These are phyloP conservation scores for Autographa pulchrina DNA, from an alignment of 2,888 invertebrate species.

Conservation along the genomic window DNA sequence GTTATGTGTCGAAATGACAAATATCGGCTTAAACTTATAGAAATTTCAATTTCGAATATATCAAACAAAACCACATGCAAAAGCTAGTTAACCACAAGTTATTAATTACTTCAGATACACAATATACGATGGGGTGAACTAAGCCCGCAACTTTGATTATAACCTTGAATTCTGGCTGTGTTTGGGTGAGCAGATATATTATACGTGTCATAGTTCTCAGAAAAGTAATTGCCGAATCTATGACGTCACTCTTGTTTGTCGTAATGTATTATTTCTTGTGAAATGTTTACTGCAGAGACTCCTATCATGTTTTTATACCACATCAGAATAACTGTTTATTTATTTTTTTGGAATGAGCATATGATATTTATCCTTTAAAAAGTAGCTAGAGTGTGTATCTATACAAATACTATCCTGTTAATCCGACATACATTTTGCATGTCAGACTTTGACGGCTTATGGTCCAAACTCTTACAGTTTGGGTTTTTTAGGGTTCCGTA, in stretches of 20 bases:
- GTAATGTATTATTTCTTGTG: neutral
- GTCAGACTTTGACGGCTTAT: too few relatives aligned
- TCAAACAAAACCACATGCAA: conserved; percentile 19
- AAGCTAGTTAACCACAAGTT: conserved; percentile 55
- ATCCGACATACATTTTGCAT: too few relatives aligned
- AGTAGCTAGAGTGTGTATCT: too few relatives aligned
- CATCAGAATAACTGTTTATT: too few relatives aligned
- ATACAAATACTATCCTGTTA: too few relatives aligned
- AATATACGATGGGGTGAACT: conserved; percentile 59
- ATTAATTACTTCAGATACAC: conserved; percentile 68
- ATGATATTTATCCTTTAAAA: too few relatives aligned
- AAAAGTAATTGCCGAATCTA: neutral
- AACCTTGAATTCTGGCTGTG: conserved; percentile 52
- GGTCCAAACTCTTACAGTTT: too few relatives aligned
- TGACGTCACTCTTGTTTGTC: conserved; percentile 4
- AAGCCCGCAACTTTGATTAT: conserved; percentile 66
- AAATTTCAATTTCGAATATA: neutral
- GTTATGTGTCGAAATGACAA: too few relatives aligned
- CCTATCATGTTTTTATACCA: too few relatives aligned
- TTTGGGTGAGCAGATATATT: conserved; percentile 17
- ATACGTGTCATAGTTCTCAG: conserved; percentile 31
- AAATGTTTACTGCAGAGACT: too few relatives aligned
- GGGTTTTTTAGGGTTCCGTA: too few relatives aligned
- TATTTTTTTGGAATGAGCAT: neutral
- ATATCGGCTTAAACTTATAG: neutral